phyloP scores from a whole-genome alignment of 1,140 invertebrate genomes.

The Neuroterus valhalla region DNA sequence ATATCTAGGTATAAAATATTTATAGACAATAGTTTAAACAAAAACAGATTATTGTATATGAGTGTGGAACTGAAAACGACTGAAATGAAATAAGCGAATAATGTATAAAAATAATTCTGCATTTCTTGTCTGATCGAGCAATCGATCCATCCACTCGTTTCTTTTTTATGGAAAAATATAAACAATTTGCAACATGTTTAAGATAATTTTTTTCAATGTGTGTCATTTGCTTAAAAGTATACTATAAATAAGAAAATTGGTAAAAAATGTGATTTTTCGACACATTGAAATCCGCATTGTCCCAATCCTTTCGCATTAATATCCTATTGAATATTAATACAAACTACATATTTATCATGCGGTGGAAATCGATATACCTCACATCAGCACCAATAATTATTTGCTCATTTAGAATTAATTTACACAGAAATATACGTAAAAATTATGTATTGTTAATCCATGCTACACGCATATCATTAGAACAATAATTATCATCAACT shows the following conservation, averaged over 20 bases:
- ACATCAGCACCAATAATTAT: constrained; percentile 4
- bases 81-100: not conserved
- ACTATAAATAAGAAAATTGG: constrained; percentile 29
- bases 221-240: constrained; percentile 28
- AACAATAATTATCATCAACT: constrained; percentile 60
- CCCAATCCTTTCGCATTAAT: not conserved
- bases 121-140: not conserved
- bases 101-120: not conserved
- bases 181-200: not conserved
- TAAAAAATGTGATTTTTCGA: not conserved
- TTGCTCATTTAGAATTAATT: not conserved
- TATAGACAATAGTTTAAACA: too few species aligned
- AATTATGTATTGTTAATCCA: constrained; percentile 60
- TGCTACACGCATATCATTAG: constrained; percentile 67
- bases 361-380: constrained; percentile 36
- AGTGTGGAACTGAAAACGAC: not conserved
- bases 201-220: constrained; percentile 11
- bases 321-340: not conserved
- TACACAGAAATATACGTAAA: constrained; percentile 34
- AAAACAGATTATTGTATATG: not conserved
- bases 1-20: too few species aligned
- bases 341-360: not conserved
- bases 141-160: not conserved
- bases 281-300: not conserved
- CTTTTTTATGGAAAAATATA: not conserved